Base-by-base conservation (phyloP, 2,113 vertebrate genomes). In the Glaucomys volans region DNA sequence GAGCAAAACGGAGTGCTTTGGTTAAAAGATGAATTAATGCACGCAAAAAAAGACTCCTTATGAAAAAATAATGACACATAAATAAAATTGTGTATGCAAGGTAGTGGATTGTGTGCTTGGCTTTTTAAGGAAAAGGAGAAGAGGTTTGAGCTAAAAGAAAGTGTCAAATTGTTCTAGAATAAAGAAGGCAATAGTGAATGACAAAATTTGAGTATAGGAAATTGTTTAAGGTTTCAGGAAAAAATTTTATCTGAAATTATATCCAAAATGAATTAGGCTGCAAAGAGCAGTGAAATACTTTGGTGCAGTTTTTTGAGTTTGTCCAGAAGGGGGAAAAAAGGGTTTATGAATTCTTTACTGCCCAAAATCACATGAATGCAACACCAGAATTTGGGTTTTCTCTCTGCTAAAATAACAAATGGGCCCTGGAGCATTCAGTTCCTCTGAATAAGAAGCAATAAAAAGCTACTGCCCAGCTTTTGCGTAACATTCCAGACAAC, bases 401-500 rank as follows among this genome's bases (percentile, higher is more conserved):
- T 80, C 12, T 75, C 30, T 72, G 32, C n/a, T 77, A 85, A 93
- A 88, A 79, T 74, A 72, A 59, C 13, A 79, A 59, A 95, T 30
- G 12, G 20, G 18, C 47, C 44, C 42, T 79, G 18, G 52, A 83
- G 12, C 35, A 74, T 22, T 94, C 24, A 40, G 18, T 1, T 71
- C 11, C 16, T 52, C 66, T 95, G 17, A 71, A 80, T 20, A 42
- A 76, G 26, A 95, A 95, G 69, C 80, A 66, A 87, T 57, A 59
- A 92, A 84, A 50, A 18, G 16, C 66, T 32, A 54, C 5, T 64
- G 14, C 54, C 52, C 71, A 54, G 40, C 3, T 50, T 44, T 7
- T 94, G 71, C 30, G 2, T 87, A 81, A 81, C 72, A 94, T 75
- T 90, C 11, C 40, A 95, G 47, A 72, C 42, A 82, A 54, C n/a